These are phyloP conservation scores for Drosophila infuscata DNA, from an alignment of 2,888 invertebrate species.

Conservation along the genomic window DNA sequence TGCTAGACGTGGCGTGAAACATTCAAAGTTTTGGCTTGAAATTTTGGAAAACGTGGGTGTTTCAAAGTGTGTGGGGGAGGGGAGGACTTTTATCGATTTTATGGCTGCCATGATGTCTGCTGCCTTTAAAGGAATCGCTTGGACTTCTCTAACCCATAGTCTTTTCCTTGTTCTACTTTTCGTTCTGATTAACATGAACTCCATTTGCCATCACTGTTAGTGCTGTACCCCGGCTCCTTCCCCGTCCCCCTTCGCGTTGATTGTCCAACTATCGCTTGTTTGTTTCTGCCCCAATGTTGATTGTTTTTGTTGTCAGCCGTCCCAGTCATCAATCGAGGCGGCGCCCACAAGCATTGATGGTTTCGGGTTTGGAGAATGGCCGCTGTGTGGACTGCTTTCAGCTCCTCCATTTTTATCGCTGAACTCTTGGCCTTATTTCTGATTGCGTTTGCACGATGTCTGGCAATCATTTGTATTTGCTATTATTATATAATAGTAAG, in stretches of 20 bases:
- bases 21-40: constrained; percentile 46
- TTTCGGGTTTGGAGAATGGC: not conserved
- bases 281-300: constrained; percentile 53
- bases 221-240: not conserved
- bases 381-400: constrained; percentile 18
- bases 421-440: constrained; percentile 22
- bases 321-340: constrained; percentile 37
- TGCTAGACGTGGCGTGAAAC: constrained; percentile 55
- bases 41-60: constrained; percentile 30
- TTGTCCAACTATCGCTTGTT: constrained; percentile 31
- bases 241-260: not conserved
- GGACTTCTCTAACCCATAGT: not conserved
- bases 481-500: not conserved
- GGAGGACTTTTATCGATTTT: constrained; percentile 57
- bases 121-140: constrained; percentile 28
- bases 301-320: constrained; percentile 52
- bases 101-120: constrained; percentile 35
- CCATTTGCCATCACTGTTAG: constrained; percentile 29
- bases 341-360: constrained; percentile 23
- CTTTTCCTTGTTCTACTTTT: not conserved
- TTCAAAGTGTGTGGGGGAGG: not conserved
- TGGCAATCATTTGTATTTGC: constrained; percentile 11
- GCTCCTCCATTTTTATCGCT: constrained; percentile 28
- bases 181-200: constrained; percentile 20
- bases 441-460: constrained; percentile 19